Percentiles rank a stretch among this genome's conserved stretches.
These are phyloP conservation scores for Eupeodes luniger DNA, from an alignment of 2,888 invertebrate species.

Conservation along the genomic window DNA sequence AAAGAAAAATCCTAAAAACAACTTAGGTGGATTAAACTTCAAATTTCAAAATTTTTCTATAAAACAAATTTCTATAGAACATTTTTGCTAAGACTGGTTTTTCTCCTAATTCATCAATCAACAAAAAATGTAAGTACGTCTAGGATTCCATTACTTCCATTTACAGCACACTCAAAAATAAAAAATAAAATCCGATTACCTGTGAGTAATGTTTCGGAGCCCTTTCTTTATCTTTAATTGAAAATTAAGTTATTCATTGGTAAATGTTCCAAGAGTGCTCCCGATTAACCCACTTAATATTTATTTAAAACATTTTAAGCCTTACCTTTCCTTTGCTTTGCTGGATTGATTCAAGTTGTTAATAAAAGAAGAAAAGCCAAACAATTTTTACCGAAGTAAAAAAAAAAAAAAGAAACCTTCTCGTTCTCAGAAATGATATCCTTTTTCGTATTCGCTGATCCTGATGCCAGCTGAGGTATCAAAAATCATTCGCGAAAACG, in stretches of 20 bases:
- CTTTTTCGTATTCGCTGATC: not conserved
- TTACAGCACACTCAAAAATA: not conserved
- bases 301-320: constrained; percentile 55
- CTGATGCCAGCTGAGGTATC: not conserved
- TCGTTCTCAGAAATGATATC: not conserved
- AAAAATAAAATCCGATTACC: not conserved
- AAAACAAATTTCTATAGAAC: too few relatives aligned
- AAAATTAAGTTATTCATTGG: constrained; percentile 72
- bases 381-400: not conserved
- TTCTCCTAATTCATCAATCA: too few relatives aligned
- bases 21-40: too few relatives aligned
- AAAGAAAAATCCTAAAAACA: too few relatives aligned
- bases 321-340: constrained; percentile 1
- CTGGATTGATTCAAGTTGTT: not conserved
- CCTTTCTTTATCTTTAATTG: constrained; percentile 55
- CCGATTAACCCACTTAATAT: constrained; percentile 62
- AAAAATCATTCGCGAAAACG: constrained; percentile 61
- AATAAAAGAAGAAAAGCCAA: not conserved
- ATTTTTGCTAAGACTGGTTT: too few relatives aligned
- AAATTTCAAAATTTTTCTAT: too few relatives aligned
- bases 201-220: constrained; percentile 25
- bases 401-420: not conserved
- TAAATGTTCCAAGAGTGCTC: constrained; percentile 19
- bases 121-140: not conserved
- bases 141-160: not conserved